A percentile compares a stretch with the other conserved stretches of the same genome.
Evolutionary conservation across 2,113 vertebrate genomes (phyloP).

Genomic region (Caranx melampygus): DNA sequence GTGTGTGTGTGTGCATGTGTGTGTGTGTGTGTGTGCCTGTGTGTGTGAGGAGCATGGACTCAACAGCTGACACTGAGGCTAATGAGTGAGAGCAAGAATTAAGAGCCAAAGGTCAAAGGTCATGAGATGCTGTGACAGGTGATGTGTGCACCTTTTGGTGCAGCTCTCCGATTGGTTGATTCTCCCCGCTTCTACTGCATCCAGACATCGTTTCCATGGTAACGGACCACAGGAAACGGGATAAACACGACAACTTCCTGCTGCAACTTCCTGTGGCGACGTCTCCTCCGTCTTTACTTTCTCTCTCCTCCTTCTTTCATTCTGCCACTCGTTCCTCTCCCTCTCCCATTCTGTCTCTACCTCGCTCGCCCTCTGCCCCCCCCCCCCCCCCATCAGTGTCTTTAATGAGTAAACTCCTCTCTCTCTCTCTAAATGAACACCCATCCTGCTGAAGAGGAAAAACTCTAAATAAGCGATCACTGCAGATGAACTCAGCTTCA

Average conservation of each 20-base stretch:
- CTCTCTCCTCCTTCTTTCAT: not conserved
- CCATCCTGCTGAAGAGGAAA: conserved; percentile 40
- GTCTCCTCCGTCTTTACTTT: not conserved
- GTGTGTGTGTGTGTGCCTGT: too few relatives aligned
- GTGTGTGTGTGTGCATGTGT: too few relatives aligned
- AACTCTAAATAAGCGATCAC: conserved; percentile 41
- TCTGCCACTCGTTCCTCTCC: not conserved
- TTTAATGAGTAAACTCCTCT: conserved; percentile 57
- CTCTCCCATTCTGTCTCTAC: not conserved
- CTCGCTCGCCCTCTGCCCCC: conserved; percentile 33
- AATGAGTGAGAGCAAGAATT: too few relatives aligned
- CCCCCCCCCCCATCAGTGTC: conserved; percentile 5
- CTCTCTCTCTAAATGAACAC: conserved; percentile 29
- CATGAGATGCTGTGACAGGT: too few relatives aligned
- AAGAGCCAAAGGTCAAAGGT: too few relatives aligned
- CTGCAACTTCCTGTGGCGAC: not conserved
- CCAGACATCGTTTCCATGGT: too few relatives aligned
- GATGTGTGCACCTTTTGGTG: too few relatives aligned
- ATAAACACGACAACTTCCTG: not conserved
- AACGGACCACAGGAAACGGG: too few relatives aligned
- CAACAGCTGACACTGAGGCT: too few relatives aligned
- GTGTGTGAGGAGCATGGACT: too few relatives aligned
- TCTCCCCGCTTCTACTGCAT: too few relatives aligned
- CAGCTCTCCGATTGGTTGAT: too few relatives aligned
- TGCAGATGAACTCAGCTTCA: conserved; percentile 35